Percentiles rank a stretch among this genome's conserved stretches.
Evolutionary conservation across 2,888 invertebrate species (phyloP).

Genomic region (Dryomyza anilis): DNA sequence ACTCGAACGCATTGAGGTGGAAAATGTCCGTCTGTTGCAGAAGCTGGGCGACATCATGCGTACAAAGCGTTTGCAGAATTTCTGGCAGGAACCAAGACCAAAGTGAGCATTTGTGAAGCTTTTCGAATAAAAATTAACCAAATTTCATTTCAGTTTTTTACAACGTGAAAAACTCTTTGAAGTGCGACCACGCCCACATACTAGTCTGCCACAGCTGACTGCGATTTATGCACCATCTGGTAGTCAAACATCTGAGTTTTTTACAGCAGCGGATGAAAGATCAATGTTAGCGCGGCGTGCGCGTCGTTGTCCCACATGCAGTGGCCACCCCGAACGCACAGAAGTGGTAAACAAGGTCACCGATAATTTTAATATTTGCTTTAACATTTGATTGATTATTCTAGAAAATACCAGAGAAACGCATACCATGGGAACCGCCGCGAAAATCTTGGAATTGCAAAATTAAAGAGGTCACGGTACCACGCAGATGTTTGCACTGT

Average conservation of each 20-base stretch:
- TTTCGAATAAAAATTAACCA: neutral
- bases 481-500: conserved; percentile 45
- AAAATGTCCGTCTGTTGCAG: conserved; percentile 73
- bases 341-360: conserved; percentile 40
- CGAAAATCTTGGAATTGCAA: conserved; percentile 53
- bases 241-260: conserved; percentile 19
- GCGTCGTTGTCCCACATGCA: conserved; percentile 53
- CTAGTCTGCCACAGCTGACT: conserved; percentile 44
- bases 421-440: conserved; percentile 58
- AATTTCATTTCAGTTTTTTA: conserved; percentile 46
- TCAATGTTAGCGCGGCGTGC: conserved; percentile 30
- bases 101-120: conserved; percentile 50
- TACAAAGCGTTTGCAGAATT: conserved; percentile 70
- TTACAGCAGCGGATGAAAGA: conserved; percentile 7
- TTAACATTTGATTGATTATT: conserved; percentile 12
- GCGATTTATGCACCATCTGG: conserved; percentile 40
- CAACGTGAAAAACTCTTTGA: conserved; percentile 56
- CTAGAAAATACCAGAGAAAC: conserved; percentile 56
- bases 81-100: conserved; percentile 70
- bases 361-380: neutral
- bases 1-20: conserved; percentile 67
- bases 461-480: conserved; percentile 27
- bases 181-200: conserved; percentile 40
- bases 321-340: conserved; percentile 50
- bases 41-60: conserved; percentile 71